phyloP scores from a whole-genome alignment of 1,140 invertebrate species.

The Trialeurodes vaporariorum region DNA sequence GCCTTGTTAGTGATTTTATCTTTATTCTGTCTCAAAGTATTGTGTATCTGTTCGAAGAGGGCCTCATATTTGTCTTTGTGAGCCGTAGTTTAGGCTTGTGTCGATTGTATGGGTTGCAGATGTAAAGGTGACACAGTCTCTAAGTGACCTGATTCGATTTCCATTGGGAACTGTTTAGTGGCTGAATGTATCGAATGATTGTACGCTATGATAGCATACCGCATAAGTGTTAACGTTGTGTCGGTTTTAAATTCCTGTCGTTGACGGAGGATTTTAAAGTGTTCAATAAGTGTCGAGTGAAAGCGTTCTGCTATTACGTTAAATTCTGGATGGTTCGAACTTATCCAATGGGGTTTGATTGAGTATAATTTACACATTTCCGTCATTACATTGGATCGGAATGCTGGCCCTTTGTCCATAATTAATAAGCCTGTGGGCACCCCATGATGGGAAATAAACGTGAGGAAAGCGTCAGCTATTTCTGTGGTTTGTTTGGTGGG shows the following conservation, averaged over 20 bases:
- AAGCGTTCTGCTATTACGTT: slow-evolving; percentile 29
- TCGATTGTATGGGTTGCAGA: neutral
- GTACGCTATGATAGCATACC: neutral
- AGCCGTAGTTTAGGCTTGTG: neutral
- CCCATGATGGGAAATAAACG: slow-evolving; percentile 29
- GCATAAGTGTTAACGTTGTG: neutral
- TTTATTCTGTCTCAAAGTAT: neutral
- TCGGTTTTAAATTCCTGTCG: neutral
- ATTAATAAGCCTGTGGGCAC: slow-evolving; percentile 28
- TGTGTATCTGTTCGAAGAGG: neutral
- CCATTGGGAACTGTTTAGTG: neutral
- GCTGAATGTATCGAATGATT: neutral
- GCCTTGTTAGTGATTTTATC: neutral
- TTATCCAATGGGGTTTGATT: slow-evolving; percentile 29
- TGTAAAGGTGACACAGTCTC: neutral
- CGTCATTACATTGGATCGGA: slow-evolving; percentile 16
- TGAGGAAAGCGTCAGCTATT: neutral
- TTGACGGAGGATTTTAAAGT: slow-evolving; percentile 31
- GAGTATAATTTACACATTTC: slow-evolving; percentile 13
- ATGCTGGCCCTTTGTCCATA: slow-evolving; percentile 32
- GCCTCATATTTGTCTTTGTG: neutral
- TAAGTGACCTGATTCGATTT: neutral
- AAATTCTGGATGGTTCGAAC: slow-evolving; percentile 23
- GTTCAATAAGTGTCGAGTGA: slow-evolving; percentile 32
- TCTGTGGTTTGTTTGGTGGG: neutral